Conservation (phyloP, 1,140 invertebrate species). For the Ladona fulva region DNA sequence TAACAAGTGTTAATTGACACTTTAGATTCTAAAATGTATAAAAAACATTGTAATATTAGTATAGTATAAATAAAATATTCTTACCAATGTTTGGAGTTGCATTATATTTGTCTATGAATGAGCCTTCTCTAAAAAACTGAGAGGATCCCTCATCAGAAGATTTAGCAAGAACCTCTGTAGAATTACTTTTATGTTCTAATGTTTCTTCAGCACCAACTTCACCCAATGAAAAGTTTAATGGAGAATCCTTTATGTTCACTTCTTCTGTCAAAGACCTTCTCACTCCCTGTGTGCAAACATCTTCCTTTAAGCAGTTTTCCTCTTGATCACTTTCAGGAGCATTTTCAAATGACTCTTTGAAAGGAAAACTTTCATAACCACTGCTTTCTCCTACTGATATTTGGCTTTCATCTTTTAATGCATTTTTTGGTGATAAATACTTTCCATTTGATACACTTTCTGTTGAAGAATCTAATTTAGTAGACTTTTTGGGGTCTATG, state of each 20-base stretch:
- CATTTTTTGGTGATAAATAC: background rate
- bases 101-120: slow-evolving; percentile 37
- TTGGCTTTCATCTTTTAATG: slow-evolving; percentile 40
- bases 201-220: background rate
- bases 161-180: no score
- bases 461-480: background rate
- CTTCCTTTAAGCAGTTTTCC: no score
- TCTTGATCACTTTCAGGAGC: slow-evolving; percentile 32
- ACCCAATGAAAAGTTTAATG: no score
- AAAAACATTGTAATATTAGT: no score
- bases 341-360: slow-evolving; percentile 41
- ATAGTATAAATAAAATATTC: slow-evolving; percentile 17
- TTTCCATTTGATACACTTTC: background rate
- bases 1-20: no score
- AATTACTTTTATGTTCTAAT: background rate
- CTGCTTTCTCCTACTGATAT: slow-evolving; percentile 70
- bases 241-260: no score
- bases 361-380: slow-evolving; percentile 72
- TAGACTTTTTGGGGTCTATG: background rate
- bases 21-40: no score
- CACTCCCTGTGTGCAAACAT: no score
- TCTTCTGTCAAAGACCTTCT: no score
- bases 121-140: background rate
- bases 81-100: slow-evolving; percentile 35
- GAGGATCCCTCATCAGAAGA: no score